Conservation (phyloP, 2,113 vertebrate species). For the Cryptomyrus ogoouensis region DNA sequence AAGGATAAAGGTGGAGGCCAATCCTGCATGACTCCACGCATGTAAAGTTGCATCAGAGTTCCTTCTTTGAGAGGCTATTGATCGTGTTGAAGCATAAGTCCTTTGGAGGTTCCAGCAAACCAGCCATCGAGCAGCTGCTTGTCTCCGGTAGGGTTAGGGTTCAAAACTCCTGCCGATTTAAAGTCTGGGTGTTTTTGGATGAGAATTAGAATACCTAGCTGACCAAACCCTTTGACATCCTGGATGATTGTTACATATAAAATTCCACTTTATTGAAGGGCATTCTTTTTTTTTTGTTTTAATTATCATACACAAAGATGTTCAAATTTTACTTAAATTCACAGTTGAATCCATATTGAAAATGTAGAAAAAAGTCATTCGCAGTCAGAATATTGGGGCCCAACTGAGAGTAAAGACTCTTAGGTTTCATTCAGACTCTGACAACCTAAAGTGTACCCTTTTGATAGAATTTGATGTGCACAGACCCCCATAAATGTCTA, state of each 20-base stretch:
- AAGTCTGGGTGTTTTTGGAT: background rate
- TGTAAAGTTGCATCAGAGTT: background rate
- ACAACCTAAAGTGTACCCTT: constrained; percentile 78
- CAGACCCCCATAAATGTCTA: constrained; percentile 82
- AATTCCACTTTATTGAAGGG: constrained; percentile 99
- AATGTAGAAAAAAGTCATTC: constrained; percentile 77
- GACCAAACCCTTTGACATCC: background rate
- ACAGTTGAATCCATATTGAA: constrained; percentile 98
- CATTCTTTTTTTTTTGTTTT: constrained; percentile 75
- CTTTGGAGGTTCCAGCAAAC: background rate
- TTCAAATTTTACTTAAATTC: constrained; percentile 97
- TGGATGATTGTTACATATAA: constrained; percentile 81
- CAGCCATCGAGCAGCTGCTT: background rate
- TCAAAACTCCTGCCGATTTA: background rate
- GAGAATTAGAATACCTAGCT: background rate
- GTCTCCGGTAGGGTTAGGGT: background rate
- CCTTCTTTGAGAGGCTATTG: background rate
- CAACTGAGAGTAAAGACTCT: constrained; percentile 71
- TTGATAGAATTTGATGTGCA: constrained; percentile 80
- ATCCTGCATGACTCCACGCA: background rate
- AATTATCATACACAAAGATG: constrained; percentile 90
- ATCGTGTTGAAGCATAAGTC: background rate
- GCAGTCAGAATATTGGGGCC: constrained; percentile 95
- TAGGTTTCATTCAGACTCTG: constrained; percentile 72
- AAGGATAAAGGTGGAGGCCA: background rate